phyloP scores from a whole-genome alignment of 2,797 vertebrate genomes.

The Sciurus carolinensis region DNA sequence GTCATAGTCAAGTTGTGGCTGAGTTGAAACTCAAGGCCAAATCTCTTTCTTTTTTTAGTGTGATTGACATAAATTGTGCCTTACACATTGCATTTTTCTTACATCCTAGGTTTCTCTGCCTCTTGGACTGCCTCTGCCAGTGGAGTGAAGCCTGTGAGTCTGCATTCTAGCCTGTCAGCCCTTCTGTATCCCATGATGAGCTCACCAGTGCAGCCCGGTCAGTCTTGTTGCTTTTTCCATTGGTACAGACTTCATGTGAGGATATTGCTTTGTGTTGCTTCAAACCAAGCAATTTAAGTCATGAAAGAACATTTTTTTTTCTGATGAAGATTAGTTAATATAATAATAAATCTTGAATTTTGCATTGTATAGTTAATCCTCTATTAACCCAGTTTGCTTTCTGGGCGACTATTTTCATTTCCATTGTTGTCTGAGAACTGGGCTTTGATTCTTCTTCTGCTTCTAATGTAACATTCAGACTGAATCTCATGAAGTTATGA shows the following conservation, averaged over 20 bases:
- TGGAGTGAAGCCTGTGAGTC: conserved; percentile 59
- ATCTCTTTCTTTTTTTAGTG: conserved; percentile 7
- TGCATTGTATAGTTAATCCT: conserved; percentile 18
- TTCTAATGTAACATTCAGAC: conserved; percentile 22
- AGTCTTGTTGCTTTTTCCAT: conserved; percentile 77
- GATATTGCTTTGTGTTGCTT: conserved; percentile 43
- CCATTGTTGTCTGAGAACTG: conserved; percentile 7
- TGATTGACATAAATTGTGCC: not conserved
- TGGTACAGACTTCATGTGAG: conserved; percentile 4
- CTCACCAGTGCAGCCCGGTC: conserved; percentile 90
- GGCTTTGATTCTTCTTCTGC: conserved; percentile 27
- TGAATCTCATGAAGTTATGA: conserved; percentile 61
- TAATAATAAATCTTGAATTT: conserved; percentile 28
- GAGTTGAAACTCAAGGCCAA: not conserved
- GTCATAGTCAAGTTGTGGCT: not conserved
- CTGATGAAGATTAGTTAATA: conserved; percentile 26
- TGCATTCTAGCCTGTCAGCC: not conserved
- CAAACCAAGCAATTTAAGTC: not conserved
- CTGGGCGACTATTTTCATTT: conserved; percentile 48
- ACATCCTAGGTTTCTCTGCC: conserved; percentile 61
- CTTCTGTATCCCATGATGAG: conserved; percentile 86
- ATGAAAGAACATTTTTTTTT: not conserved
- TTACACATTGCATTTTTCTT: conserved; percentile 33
- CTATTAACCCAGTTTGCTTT: conserved; percentile 3
- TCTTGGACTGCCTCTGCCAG: conserved; percentile 5